phyloP scores from a whole-genome alignment of 2,113 vertebrate genomes.

The Rhipidura dahli region DNA sequence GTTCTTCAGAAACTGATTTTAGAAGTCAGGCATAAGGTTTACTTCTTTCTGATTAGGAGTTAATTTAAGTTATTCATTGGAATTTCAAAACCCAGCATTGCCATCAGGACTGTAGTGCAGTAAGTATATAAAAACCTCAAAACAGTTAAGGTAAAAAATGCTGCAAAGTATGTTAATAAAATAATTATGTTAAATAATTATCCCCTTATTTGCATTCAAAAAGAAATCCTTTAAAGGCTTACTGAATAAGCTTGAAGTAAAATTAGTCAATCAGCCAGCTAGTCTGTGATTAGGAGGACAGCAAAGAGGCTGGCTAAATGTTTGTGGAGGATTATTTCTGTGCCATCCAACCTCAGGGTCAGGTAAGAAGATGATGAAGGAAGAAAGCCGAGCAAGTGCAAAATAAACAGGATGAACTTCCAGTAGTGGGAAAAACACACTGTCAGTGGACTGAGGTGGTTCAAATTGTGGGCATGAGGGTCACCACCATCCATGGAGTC shows the following conservation, averaged over 20 bases:
- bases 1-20: not conserved
- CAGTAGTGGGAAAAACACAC: not conserved
- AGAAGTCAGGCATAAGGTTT: not conserved
- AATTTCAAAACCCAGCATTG: not conserved
- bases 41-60: not conserved
- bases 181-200: conserved; percentile 5
- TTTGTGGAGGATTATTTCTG: not conserved
- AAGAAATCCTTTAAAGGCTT: conserved; percentile 15
- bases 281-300: not conserved
- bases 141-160: not conserved
- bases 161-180: not conserved
- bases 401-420: not conserved
- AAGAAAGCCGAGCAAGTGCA: not conserved
- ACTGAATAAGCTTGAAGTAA: not conserved
- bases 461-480: not conserved
- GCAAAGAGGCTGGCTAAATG: not conserved
- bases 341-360: not conserved
- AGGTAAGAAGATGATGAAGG: not conserved
- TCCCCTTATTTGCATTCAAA: not conserved
- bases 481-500: not conserved
- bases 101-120: not conserved
- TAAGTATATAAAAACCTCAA: not conserved
- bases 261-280: not conserved
- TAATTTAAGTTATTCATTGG: not conserved
- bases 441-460: not conserved